Percentiles rank a stretch among this genome's conserved stretches.
Conservation (phyloP, 2,888 invertebrate species). For the Phortica okadai region DNA sequence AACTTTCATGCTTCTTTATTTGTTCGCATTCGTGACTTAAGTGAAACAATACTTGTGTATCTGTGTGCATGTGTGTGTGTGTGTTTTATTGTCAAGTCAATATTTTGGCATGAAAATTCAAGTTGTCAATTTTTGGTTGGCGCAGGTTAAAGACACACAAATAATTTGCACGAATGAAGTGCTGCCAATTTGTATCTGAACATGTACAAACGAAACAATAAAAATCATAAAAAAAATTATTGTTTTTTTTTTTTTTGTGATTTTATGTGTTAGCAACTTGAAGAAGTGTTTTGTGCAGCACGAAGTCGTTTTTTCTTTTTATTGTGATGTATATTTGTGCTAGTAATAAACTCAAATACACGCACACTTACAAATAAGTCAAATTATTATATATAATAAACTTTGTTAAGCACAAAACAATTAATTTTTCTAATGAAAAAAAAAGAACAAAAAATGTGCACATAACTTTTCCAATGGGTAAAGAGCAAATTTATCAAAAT, state of each 20-base stretch:
- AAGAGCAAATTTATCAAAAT: not conserved
- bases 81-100: slow-evolving; percentile 21
- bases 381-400: no score
- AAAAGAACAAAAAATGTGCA: not conserved
- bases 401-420: no score
- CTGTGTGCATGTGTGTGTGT: not conserved
- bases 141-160: slow-evolving; percentile 27
- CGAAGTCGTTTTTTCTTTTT: no score
- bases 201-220: not conserved
- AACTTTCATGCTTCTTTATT: not conserved
- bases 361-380: no score
- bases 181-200: slow-evolving; percentile 19
- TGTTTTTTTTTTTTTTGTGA: no score
- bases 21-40: slow-evolving; percentile 6
- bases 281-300: no score
- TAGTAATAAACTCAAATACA: no score
- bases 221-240: not conserved
- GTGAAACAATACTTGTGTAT: not conserved
- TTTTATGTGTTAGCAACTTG: no score
- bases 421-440: not conserved
- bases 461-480: not conserved
- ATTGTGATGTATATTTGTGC: no score
- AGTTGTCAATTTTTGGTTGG: slow-evolving; percentile 26
- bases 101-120: slow-evolving; percentile 23
- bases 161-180: slow-evolving; percentile 21